A percentile compares a stretch with the other conserved stretches of the same genome.
Evolutionary conservation across 2,888 invertebrate genomes (phyloP).

Genomic region (Drosophila kambysellisi): DNA sequence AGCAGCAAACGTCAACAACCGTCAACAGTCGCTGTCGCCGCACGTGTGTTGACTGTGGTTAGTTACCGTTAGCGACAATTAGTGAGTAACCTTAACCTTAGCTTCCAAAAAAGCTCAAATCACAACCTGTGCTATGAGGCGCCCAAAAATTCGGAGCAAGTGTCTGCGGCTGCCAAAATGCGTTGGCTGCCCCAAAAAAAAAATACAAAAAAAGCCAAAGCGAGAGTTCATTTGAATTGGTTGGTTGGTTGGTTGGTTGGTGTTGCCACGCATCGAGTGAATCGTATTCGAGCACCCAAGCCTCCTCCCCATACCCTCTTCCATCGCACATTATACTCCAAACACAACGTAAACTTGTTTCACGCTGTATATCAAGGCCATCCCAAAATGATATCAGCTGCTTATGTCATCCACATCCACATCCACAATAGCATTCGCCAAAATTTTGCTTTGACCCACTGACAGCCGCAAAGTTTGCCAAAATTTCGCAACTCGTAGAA

Average conservation of each 20-base stretch:
- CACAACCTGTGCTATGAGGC: constrained; percentile 83
- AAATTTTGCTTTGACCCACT: constrained; percentile 63
- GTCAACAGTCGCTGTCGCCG: constrained; percentile 10
- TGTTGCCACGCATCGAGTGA: constrained; percentile 53
- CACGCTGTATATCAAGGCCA: constrained; percentile 61
- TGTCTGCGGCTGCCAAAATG: constrained; percentile 61
- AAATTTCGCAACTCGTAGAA: constrained; percentile 62
- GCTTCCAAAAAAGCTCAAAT: constrained; percentile 85
- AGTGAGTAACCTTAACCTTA: constrained; percentile 83
- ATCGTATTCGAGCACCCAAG: constrained; percentile 16
- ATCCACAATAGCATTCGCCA: constrained; percentile 33
- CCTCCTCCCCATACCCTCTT: neutral
- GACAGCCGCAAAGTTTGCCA: constrained; percentile 64
- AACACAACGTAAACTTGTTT: constrained; percentile 48
- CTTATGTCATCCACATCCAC: constrained; percentile 54
- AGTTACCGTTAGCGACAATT: constrained; percentile 59
- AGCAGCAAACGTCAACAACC: constrained; percentile 2
- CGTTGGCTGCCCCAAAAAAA: constrained; percentile 37
- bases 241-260: neutral
- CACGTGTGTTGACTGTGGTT: constrained; percentile 63
- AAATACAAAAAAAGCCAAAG: constrained; percentile 4
- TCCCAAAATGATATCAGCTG: constrained; percentile 45
- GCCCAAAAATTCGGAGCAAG: constrained; percentile 73
- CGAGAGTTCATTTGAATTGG: constrained; percentile 69
- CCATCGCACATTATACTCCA: neutral